phyloP scores from a whole-genome alignment of 2,888 invertebrate genomes.

The Nomada ferruginata region DNA sequence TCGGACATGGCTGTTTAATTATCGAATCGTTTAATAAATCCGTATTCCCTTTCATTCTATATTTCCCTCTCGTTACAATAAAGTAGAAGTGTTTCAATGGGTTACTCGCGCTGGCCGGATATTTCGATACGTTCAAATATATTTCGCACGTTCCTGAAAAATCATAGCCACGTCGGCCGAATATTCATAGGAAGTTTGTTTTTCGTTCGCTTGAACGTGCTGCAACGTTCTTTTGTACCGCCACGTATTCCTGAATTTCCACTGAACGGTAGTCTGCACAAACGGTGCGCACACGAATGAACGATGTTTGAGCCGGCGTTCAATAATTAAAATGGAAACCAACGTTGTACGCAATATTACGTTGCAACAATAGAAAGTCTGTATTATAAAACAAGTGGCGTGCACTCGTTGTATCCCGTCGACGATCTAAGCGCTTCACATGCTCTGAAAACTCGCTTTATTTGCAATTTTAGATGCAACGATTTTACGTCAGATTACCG shows the following conservation, averaged over 20 bases:
- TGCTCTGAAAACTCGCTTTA: constrained; percentile 9
- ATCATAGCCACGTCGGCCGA: not conserved
- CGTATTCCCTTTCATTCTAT: not conserved
- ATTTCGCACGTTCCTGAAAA: not conserved
- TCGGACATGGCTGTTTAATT: too few species aligned
- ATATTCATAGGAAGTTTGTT: constrained; percentile 8
- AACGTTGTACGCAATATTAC: constrained; percentile 8
- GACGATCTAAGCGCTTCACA: not conserved
- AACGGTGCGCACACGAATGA: not conserved
- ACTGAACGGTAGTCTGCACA: not conserved
- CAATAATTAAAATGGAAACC: constrained; percentile 39
- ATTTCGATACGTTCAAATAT: not conserved
- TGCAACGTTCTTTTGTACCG: constrained; percentile 1
- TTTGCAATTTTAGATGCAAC: constrained; percentile 1
- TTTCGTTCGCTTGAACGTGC: not conserved
- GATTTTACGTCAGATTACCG: not conserved
- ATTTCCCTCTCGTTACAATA: not conserved
- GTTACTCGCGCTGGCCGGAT: not conserved
- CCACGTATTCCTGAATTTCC: constrained; percentile 18
- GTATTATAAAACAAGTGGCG: constrained; percentile 18
- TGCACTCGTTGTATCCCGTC: constrained; percentile 17
- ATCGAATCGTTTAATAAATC: not conserved
- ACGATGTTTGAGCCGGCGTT: constrained; percentile 7
- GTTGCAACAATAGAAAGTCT: constrained; percentile 18
- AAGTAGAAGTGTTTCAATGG: not conserved